These are phyloP conservation scores for Montipora sp. DNA, from an alignment of 64 coral and sea anemone genomes.

Conservation along the genomic window DNA sequence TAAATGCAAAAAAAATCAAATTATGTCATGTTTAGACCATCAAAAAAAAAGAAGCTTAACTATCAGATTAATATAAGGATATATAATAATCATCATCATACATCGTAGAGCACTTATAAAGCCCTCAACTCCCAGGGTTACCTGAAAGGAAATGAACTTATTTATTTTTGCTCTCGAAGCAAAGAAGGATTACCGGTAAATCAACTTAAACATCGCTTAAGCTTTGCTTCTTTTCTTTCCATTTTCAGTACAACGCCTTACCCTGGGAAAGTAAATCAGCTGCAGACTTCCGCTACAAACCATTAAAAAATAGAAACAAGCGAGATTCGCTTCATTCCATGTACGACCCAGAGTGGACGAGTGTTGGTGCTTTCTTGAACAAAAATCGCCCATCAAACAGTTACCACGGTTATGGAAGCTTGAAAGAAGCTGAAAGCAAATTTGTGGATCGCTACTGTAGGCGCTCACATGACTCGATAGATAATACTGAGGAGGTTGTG, in stretches of 20 bases:
- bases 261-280: constrained; percentile 19
- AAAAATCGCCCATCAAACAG: constrained; percentile 9
- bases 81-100: no score
- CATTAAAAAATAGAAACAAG: constrained; percentile 1
- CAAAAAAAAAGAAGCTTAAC: no score
- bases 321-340: constrained; percentile 1
- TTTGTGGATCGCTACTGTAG: constrained; percentile 39
- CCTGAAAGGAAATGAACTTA: no score
- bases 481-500: not conserved
- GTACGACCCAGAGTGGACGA: constrained; percentile 43
- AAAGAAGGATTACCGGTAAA: no score
- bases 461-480: constrained; percentile 36
- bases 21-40: no score
- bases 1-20: no score
- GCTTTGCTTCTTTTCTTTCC: not conserved
- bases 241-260: not conserved
- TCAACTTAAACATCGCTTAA: no score
- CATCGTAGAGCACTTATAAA: no score
- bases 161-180: no score
- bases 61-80: no score
- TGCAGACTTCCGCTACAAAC: not conserved
- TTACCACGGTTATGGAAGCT: constrained; percentile 22
- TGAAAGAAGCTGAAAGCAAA: not conserved
- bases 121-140: no score
- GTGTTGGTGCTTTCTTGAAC: constrained; percentile 37